phyloP scores from a whole-genome alignment of 2,888 invertebrate species.

The Andrena marginata region DNA sequence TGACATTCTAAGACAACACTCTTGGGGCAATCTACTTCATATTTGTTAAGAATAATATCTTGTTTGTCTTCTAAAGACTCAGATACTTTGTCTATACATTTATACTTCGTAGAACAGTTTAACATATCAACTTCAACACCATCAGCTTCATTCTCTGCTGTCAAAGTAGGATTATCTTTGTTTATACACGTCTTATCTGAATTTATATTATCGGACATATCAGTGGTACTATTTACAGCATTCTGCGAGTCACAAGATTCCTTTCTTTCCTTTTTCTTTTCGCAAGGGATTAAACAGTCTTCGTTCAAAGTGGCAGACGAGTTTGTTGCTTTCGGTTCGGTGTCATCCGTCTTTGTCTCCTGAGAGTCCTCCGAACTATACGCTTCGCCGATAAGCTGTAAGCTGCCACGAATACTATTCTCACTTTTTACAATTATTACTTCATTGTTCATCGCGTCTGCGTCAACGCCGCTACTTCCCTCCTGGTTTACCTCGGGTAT shows the following conservation, averaged over 20 bases:
- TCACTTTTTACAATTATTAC: conserved; percentile 33
- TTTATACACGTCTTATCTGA: conserved; percentile 11
- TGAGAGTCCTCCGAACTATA: conserved; percentile 80
- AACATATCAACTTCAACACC: background rate
- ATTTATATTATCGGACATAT: background rate
- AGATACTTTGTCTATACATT: conserved; percentile 1
- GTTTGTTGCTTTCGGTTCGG: conserved; percentile 20
- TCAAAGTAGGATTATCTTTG: background rate
- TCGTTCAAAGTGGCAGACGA: conserved; percentile 12
- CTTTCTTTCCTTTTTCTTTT: conserved; percentile 6
- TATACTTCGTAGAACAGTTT: background rate
- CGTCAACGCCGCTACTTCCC: background rate
- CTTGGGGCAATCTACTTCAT: background rate
- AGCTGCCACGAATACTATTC: conserved; percentile 66
- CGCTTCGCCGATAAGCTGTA: conserved; percentile 78
- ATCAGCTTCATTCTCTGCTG: background rate
- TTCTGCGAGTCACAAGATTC: background rate
- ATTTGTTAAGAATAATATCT: conserved; percentile 16
- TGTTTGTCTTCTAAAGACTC: conserved; percentile 7
- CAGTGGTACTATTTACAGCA: conserved; percentile 4
- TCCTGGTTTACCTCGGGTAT: background rate
- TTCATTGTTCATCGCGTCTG: background rate
- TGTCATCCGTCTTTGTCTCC: conserved; percentile 55
- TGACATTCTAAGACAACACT: background rate
- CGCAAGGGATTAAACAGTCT: conserved; percentile 2